Evolutionary conservation across 2,888 invertebrate species (phyloP), one percentile per base, ranked within the genome.

Genomic region (Geophilus truncorum): DNA sequence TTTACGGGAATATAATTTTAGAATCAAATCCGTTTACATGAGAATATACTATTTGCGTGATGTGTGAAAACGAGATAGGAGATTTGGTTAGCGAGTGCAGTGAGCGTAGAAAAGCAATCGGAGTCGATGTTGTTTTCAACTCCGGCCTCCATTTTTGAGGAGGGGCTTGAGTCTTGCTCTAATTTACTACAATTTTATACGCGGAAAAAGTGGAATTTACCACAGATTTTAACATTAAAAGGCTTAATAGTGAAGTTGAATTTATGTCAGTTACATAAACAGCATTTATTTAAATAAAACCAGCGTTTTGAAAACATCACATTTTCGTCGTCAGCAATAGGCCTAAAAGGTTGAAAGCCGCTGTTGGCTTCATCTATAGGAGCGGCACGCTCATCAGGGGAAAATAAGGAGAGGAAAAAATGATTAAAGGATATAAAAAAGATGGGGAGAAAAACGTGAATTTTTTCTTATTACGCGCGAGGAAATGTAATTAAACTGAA

Each of bases 101-200:
- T 45, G 51, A 15, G 18, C 15, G 70, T 10, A 25, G 28, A 57
- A 7, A 0, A 21, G 62, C 9, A 51, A 51, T 51, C 51, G 51
- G 70, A 25, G 70, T 70, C 28, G 70, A 70, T 28, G 70, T 15
- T 70, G 70, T 10, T 28, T 28, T 70, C 45, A 70, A 15, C 25
- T 70, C 28, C 25, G 70, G 10, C 70, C 70, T 70, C 70, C 70
- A 70, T 70, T 70, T 70, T 70, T 70, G 70, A 70, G 70, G 70
- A 70, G 70, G 70, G 70, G 70, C 70, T 70, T 70, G 70, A 70
- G 70, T 28, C 70, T 70, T 70, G 70, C 70, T 70, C 70, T 70
- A 70, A 70, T 70, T 70, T 70, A 70, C 70, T 70, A n/a, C 70
- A 15, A 12, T 70, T 70, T 25, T 28, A 70, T 28, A 70, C 70